Evolutionary conservation across 2,797 vertebrate species (phyloP), one percentile per base, ranked within the genome.

Genomic region (Onychomys leucogaster): DNA sequence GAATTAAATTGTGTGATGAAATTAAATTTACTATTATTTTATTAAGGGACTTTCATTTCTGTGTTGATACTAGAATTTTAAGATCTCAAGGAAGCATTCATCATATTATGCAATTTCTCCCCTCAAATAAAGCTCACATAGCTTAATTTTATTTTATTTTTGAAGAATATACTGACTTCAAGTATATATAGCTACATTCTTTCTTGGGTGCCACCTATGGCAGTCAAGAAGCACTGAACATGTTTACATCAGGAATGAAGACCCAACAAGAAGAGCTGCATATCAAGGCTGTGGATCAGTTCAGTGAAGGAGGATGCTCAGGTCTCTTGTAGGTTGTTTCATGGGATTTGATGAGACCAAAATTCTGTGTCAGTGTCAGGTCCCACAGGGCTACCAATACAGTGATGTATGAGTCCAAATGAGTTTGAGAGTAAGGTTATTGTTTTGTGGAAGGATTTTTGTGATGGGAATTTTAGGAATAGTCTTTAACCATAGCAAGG

Each of bases 21-120:
- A 67, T 77, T 93, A 91, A 89, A 82, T 55, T 55, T 23, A 91
- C 59, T 86, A 43, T 78, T 23, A 89, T 65, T 11, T 81, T 37
- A 17, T 29, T 57, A 73, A 27, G 25, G 25, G 16, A 21, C 6
- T 57, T 32, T 19, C 14, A 59, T 32, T 63, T 29, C 1, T n/a
- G 32, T 63, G 4, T 69, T 80, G 3, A 67, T 59, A 65, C 7
- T 11, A 43, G 14, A 92, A 85, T 37, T 37, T 90, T 84, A n/a
- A 83, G 34, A 85, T 5, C 0, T 84, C 13, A 14, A 57, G 3
- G 41, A 65, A 65, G 41, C 8, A 1, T 0, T 90, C 57, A 12
- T 6, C 1, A 17, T 23, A 6, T 27, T 69, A 43, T 52, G 69
- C 10, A 43, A 25, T 92, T 78, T 1, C 5, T 13, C 4, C 19